Conservation (phyloP, 2,113 vertebrate species). For the Oenanthe oenanthe region DNA sequence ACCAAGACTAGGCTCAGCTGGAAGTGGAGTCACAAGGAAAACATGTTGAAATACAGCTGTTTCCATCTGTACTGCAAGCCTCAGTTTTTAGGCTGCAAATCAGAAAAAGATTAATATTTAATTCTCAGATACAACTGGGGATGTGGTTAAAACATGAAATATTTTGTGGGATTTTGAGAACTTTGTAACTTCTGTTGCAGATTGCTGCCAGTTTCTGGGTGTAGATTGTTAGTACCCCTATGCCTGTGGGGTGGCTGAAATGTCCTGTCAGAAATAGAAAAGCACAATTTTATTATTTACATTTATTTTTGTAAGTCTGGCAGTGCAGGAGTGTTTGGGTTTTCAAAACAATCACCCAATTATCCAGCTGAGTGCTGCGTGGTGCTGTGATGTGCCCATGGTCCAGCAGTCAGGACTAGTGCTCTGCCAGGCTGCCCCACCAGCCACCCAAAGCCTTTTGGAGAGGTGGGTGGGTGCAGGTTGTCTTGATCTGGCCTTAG, state of each 20-base stretch:
- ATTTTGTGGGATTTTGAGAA: not conserved
- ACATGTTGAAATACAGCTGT: not conserved
- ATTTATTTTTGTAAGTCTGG: not conserved
- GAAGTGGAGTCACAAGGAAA: not conserved
- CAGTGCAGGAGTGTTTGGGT: not conserved
- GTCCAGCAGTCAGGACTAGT: not conserved
- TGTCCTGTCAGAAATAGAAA: not conserved
- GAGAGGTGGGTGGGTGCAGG: not conserved
- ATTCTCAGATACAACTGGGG: not conserved
- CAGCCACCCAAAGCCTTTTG: not conserved
- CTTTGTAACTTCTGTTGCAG: not conserved
- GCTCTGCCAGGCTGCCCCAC: not conserved
- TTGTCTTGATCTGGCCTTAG: not conserved
- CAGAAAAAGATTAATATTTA: not conserved
- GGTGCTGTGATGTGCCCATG: fast-evolving
- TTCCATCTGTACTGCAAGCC: not conserved
- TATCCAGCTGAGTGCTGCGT: fast-evolving
- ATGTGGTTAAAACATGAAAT: not conserved
- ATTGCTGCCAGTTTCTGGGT: not conserved
- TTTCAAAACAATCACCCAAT: not conserved
- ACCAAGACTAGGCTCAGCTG: not conserved
- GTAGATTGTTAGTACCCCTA: not conserved
- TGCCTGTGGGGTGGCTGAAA: not conserved
- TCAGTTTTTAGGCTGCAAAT: not conserved
- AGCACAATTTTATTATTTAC: not conserved